Evolutionary conservation across 2,888 invertebrate species (phyloP).

Genomic region (Liopterus haemorrhoidalis): DNA sequence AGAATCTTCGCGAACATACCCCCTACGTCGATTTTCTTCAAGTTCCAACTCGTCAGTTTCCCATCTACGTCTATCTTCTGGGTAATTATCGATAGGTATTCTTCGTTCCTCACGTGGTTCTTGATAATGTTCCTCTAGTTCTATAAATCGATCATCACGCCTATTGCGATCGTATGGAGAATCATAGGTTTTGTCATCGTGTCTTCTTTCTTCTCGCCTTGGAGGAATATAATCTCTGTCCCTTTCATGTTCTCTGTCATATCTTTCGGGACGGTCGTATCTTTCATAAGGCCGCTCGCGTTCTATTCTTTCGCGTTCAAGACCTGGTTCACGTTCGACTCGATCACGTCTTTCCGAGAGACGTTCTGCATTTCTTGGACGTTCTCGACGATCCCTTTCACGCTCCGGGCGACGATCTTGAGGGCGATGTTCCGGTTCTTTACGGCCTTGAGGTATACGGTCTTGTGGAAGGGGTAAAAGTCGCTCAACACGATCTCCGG

Average conservation of each 20-base stretch:
- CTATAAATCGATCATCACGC: constrained; percentile 45
- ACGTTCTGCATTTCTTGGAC: constrained; percentile 43
- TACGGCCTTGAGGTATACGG: constrained; percentile 47
- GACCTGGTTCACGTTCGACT: constrained; percentile 31
- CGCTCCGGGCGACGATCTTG: constrained; percentile 53
- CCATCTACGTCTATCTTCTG: constrained; percentile 42
- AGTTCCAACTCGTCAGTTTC: constrained; percentile 34
- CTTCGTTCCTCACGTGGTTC: constrained; percentile 40
- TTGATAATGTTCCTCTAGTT: constrained; percentile 41
- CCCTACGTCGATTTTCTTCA: constrained; percentile 35
- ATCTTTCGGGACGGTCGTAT: constrained; percentile 37
- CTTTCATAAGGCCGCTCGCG: constrained; percentile 24
- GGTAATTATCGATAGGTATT: constrained; percentile 38
- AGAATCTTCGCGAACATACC: constrained; percentile 38
- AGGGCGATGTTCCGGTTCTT: constrained; percentile 45
- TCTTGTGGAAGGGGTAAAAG: constrained; percentile 59
- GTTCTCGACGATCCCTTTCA: constrained; percentile 47
- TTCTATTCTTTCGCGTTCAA: constrained; percentile 11
- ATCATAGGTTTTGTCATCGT: constrained; percentile 42
- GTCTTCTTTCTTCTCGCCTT: constrained; percentile 39
- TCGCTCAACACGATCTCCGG: constrained; percentile 53
- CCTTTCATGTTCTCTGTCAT: constrained; percentile 42
- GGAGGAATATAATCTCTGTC: constrained; percentile 39
- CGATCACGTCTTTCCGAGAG: constrained; percentile 37
- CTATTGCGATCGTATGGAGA: constrained; percentile 47